Evolutionary conservation across 2,888 invertebrate genomes (phyloP).

Genomic region (Meghimatium bilineatum): DNA sequence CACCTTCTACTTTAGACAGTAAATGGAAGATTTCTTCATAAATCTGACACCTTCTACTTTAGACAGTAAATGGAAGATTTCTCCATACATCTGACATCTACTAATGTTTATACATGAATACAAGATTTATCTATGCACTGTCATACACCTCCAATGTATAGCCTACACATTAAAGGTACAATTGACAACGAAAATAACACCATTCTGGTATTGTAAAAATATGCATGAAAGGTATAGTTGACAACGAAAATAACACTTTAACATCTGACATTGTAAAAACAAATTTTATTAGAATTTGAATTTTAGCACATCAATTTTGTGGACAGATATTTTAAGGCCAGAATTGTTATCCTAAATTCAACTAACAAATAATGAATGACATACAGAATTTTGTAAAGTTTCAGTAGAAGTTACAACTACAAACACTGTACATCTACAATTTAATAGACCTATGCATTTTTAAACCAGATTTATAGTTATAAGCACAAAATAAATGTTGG

Average conservation of each 20-base stretch:
- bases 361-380: neutral
- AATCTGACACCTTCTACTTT: too few species aligned
- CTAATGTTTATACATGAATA: too few species aligned
- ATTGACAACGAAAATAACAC: too few species aligned
- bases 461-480: neutral
- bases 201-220: too few species aligned
- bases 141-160: too few species aligned
- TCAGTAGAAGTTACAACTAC: neutral
- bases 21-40: too few species aligned
- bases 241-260: neutral
- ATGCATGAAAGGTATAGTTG: too few species aligned
- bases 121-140: too few species aligned
- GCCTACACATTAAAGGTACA: too few species aligned
- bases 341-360: neutral
- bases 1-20: too few species aligned
- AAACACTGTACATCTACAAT: neutral
- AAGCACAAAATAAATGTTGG: neutral
- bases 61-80: too few species aligned
- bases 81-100: too few species aligned
- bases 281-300: slow-evolving; percentile 17
- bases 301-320: slow-evolving; percentile 4
- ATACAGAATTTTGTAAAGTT: neutral
- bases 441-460: neutral
- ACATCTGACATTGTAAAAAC: slow-evolving; percentile 7
- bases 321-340: neutral